Conservation (phyloP, 2,797 vertebrate species). For the Denticeps clupeoides region DNA sequence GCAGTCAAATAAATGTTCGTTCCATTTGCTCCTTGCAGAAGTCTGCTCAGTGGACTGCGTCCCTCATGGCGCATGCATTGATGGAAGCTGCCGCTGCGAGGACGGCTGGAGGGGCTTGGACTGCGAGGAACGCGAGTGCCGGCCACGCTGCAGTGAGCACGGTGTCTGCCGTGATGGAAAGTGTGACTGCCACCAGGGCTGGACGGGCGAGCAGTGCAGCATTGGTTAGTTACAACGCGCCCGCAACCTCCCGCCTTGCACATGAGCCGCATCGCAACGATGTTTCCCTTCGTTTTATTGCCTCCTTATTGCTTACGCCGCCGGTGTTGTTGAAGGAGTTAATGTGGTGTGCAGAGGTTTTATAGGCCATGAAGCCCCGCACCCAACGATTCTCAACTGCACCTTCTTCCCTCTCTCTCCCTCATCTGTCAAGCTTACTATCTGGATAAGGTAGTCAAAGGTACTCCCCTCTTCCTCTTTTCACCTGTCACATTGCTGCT, state of each 20-base stretch:
- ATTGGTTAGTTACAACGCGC: constrained; percentile 72
- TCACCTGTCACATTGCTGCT: constrained; percentile 42
- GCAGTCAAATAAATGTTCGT: too few relatives aligned
- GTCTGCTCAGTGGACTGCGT: constrained; percentile 84
- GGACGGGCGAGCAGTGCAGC: constrained; percentile 97
- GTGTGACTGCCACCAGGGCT: constrained; percentile 95
- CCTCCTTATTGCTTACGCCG: too few relatives aligned
- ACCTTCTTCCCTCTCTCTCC: constrained; percentile 40
- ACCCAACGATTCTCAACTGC: too few relatives aligned
- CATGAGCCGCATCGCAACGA: too few relatives aligned
- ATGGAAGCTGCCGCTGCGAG: constrained; percentile 83
- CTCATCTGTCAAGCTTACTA: constrained; percentile 71
- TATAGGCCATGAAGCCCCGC: too few relatives aligned
- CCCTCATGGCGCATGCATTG: constrained; percentile 82
- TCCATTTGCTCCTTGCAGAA: constrained; percentile 57
- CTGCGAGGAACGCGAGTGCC: constrained; percentile 87
- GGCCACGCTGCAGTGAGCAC: constrained; percentile 88
- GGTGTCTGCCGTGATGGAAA: constrained; percentile 90
- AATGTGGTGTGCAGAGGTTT: too few relatives aligned
- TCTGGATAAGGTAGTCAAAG: constrained; percentile 86
- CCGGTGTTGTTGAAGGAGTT: too few relatives aligned
- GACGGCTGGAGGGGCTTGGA: constrained; percentile 85
- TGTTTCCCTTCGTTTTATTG: too few relatives aligned
- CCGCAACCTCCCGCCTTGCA: too few relatives aligned
- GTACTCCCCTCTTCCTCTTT: constrained; percentile 71